A percentile compares a stretch with the other conserved stretches of the same genome.
Conservation (phyloP, 2,797 vertebrate genomes). For the Hydrolagus colliei region DNA sequence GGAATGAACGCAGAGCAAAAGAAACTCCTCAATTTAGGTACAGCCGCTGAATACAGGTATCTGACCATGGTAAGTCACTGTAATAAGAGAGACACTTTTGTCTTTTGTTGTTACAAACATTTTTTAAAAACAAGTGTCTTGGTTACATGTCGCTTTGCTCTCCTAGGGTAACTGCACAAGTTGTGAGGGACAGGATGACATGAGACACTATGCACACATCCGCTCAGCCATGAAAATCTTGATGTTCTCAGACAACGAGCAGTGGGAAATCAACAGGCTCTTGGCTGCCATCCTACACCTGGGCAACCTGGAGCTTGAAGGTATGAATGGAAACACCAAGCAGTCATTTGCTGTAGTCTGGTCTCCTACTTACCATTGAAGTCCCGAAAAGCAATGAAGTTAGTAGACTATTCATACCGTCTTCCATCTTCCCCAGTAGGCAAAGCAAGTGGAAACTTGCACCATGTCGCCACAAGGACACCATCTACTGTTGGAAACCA, state of each 20-base stretch:
- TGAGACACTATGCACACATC: constrained; percentile 77
- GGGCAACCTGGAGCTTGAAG: constrained; percentile 78
- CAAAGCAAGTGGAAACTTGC: not conserved
- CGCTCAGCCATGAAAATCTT: constrained; percentile 90
- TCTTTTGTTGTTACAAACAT: not conserved
- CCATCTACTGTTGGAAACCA: not conserved
- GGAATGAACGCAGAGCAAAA: constrained; percentile 85
- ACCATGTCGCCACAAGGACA: not conserved
- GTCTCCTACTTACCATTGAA: not conserved
- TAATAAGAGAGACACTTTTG: too few relatives aligned
- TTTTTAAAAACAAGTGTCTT: not conserved
- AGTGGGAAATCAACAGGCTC: constrained; percentile 82
- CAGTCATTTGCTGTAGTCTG: not conserved
- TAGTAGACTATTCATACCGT: not conserved
- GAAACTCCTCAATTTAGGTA: constrained; percentile 73
- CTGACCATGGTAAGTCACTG: constrained; percentile 73
- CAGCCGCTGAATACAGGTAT: constrained; percentile 75
- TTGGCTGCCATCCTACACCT: constrained; percentile 86
- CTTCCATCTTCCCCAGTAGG: too few relatives aligned
- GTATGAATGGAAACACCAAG: constrained; percentile 46
- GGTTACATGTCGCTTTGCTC: not conserved
- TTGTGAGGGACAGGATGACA: constrained; percentile 73
- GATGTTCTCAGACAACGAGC: constrained; percentile 79
- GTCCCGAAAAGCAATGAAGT: not conserved
- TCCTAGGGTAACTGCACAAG: constrained; percentile 77